Conservation (phyloP, 1,140 invertebrate species). For the Stegodyphus mimosarum region DNA sequence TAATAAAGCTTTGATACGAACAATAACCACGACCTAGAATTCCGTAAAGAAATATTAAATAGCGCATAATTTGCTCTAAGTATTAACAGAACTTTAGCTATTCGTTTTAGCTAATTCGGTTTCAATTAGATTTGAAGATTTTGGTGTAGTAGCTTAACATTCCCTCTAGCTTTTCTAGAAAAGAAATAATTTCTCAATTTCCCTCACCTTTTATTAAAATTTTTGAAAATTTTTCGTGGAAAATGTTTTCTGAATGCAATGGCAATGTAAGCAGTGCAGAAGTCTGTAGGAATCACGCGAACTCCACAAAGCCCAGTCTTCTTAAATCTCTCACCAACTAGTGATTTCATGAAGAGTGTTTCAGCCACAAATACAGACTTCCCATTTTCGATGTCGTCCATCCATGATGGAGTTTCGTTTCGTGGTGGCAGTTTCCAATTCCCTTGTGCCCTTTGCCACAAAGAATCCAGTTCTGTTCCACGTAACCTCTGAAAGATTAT, state of each 20-base stretch:
- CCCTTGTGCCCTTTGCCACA: not conserved
- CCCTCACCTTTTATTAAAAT: not conserved
- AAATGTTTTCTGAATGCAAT: not conserved
- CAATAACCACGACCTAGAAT: no score
- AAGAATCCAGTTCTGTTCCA: not conserved
- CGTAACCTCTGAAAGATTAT: not conserved
- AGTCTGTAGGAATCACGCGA: not conserved
- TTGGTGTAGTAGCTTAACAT: no score
- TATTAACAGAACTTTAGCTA: no score
- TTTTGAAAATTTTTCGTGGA: not conserved
- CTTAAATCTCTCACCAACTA: constrained; percentile 8
- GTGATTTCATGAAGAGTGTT: not conserved
- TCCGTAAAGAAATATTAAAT: no score
- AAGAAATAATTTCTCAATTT: no score
- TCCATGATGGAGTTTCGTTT: not conserved
- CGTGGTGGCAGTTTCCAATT: not conserved
- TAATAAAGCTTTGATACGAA: no score
- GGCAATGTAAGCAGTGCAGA: constrained; percentile 21
- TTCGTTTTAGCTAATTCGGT: no score
- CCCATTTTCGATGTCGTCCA: not conserved
- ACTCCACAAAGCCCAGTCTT: constrained; percentile 11
- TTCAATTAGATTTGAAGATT: no score
- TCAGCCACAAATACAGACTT: constrained; percentile 11
- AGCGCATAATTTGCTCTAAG: no score
- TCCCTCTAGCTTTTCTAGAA: no score